Base-by-base conservation (phyloP, 2,113 vertebrate genomes). In the Tapirus terrestris region DNA sequence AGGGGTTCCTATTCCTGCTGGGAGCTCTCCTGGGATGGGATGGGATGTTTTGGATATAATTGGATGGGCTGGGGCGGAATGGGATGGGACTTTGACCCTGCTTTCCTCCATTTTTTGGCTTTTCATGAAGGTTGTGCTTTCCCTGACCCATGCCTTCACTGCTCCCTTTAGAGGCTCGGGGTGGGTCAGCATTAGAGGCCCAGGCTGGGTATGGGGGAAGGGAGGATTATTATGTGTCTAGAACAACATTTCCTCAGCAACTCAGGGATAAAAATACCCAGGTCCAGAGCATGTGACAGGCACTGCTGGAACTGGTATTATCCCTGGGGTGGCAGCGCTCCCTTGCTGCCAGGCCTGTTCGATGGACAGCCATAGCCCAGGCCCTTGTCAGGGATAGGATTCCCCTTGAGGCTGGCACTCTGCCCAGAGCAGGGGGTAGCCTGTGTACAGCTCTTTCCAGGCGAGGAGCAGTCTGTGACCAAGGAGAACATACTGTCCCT, bases 191-290 rank as follows among this genome's bases (percentile, higher is more conserved):
- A 12, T 76, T 56, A 92, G 95, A 95, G 96, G 58, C 93, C 68
- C 67, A 81, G 89, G 36, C 91, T 68, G 27, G 48, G 65, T 68
- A 45, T 98, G 98, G 96, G 97, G 97, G 96, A 67, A 97, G 96
- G 98, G 93, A 97, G 80, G 94, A 31, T 94, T 87, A 92, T 94
- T 96, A 76, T 96, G 95, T 97, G 97, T 97, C 88, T 91, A 87
- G 96, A 98, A 98, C 89, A 98, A 97, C 97, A 97, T 98, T 98
- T 98, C 97, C 98, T 98, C 98, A 98, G 95, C 98, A 97, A 93
- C 96, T 97, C 85, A 18, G 98, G 95, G 98, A 98, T 98, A 98
- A 98, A 99, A 99, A 99, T 98, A 98, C 97, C 95, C 97, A 83
- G 96, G 95, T 94, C 91, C 17, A 76, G 65, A 98, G 94, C 98